Base-by-base conservation (phyloP, 2,113 vertebrate species). In the Neodontobutis hainanensis region DNA sequence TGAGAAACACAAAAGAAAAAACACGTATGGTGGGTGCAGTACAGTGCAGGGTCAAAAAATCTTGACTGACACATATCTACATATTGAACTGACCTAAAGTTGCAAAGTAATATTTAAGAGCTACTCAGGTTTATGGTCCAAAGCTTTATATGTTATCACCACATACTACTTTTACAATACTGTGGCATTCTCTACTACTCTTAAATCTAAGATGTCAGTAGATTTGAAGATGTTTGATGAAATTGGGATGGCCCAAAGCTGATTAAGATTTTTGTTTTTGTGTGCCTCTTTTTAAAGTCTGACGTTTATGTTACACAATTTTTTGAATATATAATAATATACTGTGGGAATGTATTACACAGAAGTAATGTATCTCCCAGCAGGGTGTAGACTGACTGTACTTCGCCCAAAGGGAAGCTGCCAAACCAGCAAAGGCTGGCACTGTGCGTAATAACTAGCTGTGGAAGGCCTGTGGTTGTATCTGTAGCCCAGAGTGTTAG, bases 1-100 rank as follows among this genome's bases (percentile, higher is more conserved):
- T 68, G 14, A 27, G 19, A 27, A 27, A 32, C 69, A 64, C 27
- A 43, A 69, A 70, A 84, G 85, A 89, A 85, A 85, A 88, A 90
- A 88, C 77, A 78, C 81, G 84, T 87, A 84, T 40, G 53, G 15
- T 57, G 53, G 53, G 51, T 51, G 36, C 5, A 45, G 12, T 11
- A 35, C 35, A 16, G 35, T 10, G 36, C 12, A 38, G 51, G 9
- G 53, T 35, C 5, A 14, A 15, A 15, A 16, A 19, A 49, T 5
- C 47, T 14, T 49, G 5, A 12, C 3, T 45, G 3, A 45, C 15
- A 6, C 47, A 45, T 9, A 45, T 45, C 1, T 11, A 45, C 50
- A 52, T 52, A 5, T 34, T 34, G 11, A 11, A 34, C 27, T 6
- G 19, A 52, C 50, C 50, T 38, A 6, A 38, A 38, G 6, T 38